Evolutionary conservation across 2,797 vertebrate genomes (phyloP).

Genomic region (Menidia menidia): DNA sequence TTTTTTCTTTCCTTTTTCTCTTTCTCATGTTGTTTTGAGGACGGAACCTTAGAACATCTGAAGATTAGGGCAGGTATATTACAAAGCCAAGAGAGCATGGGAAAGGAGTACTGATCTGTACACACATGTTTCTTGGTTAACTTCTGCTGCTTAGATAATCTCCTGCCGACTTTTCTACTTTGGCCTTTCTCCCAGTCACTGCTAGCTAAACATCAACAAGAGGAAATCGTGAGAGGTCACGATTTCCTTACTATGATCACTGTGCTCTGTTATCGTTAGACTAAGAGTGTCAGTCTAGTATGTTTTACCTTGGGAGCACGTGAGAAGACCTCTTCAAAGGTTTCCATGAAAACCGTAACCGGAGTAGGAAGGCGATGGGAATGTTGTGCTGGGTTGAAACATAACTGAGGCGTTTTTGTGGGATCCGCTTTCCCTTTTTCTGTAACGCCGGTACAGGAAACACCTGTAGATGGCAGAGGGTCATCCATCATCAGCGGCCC

Average conservation of each 20-base stretch:
- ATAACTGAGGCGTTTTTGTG: not conserved
- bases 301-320: constrained; percentile 11
- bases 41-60: too few relatives aligned
- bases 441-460: constrained; percentile 40
- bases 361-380: not conserved
- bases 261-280: constrained; percentile 33
- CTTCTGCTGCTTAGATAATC: constrained; percentile 58
- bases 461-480: constrained; percentile 49
- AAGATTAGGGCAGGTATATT: constrained; percentile 17
- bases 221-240: not conserved
- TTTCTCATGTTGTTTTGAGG: too few relatives aligned
- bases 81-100: constrained; percentile 28
- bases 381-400: not conserved
- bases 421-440: constrained; percentile 16
- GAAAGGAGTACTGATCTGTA: constrained; percentile 41
- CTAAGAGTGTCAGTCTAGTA: constrained; percentile 4
- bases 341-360: constrained; percentile 5
- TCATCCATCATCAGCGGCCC: constrained; percentile 39
- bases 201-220: constrained; percentile 53
- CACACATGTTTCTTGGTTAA: constrained; percentile 40
- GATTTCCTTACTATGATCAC: not conserved
- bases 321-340: constrained; percentile 8
- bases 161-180: constrained; percentile 52
- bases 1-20: too few relatives aligned
- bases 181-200: constrained; percentile 10